phyloP scores from a whole-genome alignment of 2,797 vertebrate genomes.

The Acanthopagrus latus region DNA sequence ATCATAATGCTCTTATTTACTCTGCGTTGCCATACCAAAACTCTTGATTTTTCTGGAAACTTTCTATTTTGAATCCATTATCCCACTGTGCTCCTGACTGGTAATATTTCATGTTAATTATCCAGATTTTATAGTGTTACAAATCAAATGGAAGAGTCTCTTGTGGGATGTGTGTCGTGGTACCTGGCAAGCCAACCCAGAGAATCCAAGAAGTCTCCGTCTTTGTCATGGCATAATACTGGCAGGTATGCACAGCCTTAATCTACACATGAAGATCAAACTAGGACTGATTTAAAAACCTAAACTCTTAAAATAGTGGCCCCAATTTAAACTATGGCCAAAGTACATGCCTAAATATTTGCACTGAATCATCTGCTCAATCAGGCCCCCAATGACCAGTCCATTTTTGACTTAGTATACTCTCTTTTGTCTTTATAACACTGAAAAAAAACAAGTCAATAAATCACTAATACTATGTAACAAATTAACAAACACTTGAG shows the following conservation, averaged over 20 bases:
- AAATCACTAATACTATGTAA: conserved; percentile 1
- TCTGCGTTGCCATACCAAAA: neutral
- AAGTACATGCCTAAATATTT: conserved; percentile 22
- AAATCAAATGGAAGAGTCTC: too few relatives aligned
- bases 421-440: conserved; percentile 12
- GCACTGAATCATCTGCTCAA: neutral
- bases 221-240: too few relatives aligned
- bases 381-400: neutral
- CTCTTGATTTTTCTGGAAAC: too few relatives aligned
- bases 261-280: neutral
- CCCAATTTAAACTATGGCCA: neutral
- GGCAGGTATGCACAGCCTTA: too few relatives aligned
- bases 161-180: too few relatives aligned
- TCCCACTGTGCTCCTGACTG: too few relatives aligned
- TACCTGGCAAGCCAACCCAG: too few relatives aligned
- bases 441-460: conserved; percentile 12
- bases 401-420: neutral
- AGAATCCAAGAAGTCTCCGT: too few relatives aligned
- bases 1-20: neutral
- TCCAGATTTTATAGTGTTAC: too few relatives aligned
- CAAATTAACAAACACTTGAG: neutral
- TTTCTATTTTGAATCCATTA: too few relatives aligned
- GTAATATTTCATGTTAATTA: too few relatives aligned
- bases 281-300: conserved; percentile 3
- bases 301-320: neutral